Conservation (phyloP, 2,888 invertebrate genomes). For the Formica aserva region DNA sequence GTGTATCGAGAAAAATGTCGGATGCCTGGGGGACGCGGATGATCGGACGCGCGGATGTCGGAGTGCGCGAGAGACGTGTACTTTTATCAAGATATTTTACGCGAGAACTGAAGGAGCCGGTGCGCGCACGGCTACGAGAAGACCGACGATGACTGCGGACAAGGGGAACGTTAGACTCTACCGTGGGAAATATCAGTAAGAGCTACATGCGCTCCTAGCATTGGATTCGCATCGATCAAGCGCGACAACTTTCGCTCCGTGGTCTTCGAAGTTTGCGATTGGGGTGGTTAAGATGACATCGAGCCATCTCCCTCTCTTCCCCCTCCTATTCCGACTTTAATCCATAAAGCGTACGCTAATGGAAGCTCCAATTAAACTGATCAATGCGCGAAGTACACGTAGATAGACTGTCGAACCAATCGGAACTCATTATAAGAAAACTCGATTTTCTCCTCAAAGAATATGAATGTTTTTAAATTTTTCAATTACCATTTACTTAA, state of each 20-base stretch:
- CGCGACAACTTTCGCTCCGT: constrained; percentile 40
- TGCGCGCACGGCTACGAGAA: background rate
- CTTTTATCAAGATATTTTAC: constrained; percentile 45
- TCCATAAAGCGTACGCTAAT: constrained; percentile 48
- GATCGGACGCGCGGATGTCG: constrained; percentile 30
- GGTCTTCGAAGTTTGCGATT: constrained; percentile 36
- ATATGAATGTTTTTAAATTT: background rate
- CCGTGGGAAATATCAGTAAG: constrained; percentile 45
- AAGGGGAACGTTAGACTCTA: constrained; percentile 32
- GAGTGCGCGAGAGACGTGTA: constrained; percentile 27
- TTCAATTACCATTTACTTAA: background rate
- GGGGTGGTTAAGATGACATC: constrained; percentile 54
- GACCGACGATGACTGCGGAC: constrained; percentile 18
- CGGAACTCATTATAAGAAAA: constrained; percentile 2
- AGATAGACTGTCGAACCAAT: background rate
- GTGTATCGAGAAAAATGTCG: constrained; percentile 43
- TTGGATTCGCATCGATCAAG: constrained; percentile 46
- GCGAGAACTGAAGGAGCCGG: background rate
- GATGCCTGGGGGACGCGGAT: constrained; percentile 13
- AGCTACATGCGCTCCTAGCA: constrained; percentile 35
- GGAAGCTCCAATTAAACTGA: constrained; percentile 51
- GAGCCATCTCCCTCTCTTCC: background rate
- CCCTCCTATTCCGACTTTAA: constrained; percentile 19
- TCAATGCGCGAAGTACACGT: constrained; percentile 29
- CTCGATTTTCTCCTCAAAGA: background rate